These are phyloP conservation scores for Xiphophorus maculatus DNA, from an alignment of 2,113 vertebrate species.

Conservation along the genomic window DNA sequence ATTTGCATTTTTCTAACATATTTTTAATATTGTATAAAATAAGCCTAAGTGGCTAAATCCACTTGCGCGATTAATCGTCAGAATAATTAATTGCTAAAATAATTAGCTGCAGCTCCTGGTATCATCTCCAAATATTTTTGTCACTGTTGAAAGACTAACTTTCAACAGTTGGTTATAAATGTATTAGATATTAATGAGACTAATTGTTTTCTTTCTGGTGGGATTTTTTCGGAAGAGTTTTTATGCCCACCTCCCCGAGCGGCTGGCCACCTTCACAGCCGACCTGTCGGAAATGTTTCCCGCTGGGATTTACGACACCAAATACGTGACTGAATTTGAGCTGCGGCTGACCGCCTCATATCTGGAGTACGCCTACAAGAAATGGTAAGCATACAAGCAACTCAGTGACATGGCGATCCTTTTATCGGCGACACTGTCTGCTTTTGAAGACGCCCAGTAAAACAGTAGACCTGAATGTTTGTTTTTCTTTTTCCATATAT, in stretches of 20 bases:
- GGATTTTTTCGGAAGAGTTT: conserved; percentile 81
- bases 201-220: neutral
- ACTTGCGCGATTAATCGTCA: too few relatives aligned
- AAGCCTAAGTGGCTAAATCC: too few relatives aligned
- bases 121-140: too few relatives aligned
- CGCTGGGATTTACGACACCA: conserved; percentile 94
- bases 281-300: conserved; percentile 97
- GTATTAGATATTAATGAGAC: too few relatives aligned
- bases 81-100: too few relatives aligned
- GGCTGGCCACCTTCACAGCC: conserved; percentile 88
- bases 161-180: too few relatives aligned
- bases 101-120: too few relatives aligned
- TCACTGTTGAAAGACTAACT: too few relatives aligned
- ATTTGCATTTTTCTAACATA: too few relatives aligned
- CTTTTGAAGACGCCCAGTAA: neutral
- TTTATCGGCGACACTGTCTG: neutral
- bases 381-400: conserved; percentile 82
- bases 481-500: neutral
- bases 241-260: conserved; percentile 92
- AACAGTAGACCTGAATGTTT: neutral
- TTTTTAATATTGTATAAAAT: too few relatives aligned
- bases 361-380: conserved; percentile 95
- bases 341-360: conserved; percentile 91
- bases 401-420: neutral
- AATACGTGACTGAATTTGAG: conserved; percentile 92